Percentiles rank a stretch among this genome's conserved stretches.
These are phyloP conservation scores for Scomber scombrus DNA, from an alignment of 2,113 vertebrate genomes.

Conservation along the genomic window DNA sequence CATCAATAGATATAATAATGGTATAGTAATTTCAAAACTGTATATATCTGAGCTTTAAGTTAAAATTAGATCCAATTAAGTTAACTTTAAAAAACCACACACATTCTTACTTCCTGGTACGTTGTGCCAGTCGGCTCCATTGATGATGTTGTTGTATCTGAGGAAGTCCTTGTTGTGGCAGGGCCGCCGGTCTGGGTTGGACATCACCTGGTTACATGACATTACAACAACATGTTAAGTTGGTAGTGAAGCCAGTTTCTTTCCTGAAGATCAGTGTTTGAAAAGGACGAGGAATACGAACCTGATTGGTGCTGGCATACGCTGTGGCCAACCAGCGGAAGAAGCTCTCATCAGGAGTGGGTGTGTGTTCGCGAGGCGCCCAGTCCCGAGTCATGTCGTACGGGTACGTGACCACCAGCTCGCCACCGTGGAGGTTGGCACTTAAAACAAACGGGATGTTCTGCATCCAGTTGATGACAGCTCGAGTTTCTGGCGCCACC, in stretches of 20 bases:
- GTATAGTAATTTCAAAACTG: too few relatives aligned
- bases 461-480: conserved; percentile 94
- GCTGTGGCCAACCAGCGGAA: conserved; percentile 95
- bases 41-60: not conserved
- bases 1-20: too few relatives aligned
- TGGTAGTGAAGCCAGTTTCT: not conserved
- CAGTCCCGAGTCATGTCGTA: conserved; percentile 84
- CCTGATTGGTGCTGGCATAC: conserved; percentile 91
- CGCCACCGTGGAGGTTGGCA: conserved; percentile 94
- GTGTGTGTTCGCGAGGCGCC: conserved; percentile 84
- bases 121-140: conserved; percentile 92
- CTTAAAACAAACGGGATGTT: conserved; percentile 93
- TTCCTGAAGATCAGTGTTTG: not conserved
- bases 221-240: not conserved
- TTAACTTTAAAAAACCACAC: conserved; percentile 6
- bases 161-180: conserved; percentile 92
- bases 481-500: conserved; percentile 92
- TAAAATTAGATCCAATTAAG: too few relatives aligned
- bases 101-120: conserved; percentile 90
- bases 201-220: conserved; percentile 86
- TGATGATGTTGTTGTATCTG: conserved; percentile 91
- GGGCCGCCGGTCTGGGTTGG: conserved; percentile 87
- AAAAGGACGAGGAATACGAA: not conserved
- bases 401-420: conserved; percentile 91
- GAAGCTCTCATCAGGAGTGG: conserved; percentile 89